Base-by-base conservation (phyloP, 1,140 invertebrate genomes). In the Aphidius ervi region DNA sequence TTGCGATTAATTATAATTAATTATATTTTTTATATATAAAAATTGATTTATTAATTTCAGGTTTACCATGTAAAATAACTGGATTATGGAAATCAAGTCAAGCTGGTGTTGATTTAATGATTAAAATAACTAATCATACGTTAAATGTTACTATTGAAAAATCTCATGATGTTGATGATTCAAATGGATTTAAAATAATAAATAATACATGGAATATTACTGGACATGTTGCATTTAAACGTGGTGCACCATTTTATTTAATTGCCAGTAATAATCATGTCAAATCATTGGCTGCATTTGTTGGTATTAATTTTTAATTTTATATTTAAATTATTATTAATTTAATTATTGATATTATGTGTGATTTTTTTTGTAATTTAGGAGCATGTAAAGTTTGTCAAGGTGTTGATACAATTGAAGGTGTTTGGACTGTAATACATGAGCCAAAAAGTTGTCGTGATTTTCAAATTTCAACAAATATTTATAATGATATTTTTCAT, bases 321-420 rank as follows among this genome's bases (percentile, higher is more conserved):
- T 20, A 9, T 43, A 37, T 41, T 56, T 56, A 61, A 50, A 56
- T n/a, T 55, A 48, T 48, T 56, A 5, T 9, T 37, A 46, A 56
- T 56, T 61, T 57, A 46, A 55, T 41, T 57, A 42, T 41, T 56
- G 45, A 54, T 58, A 62, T 45, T n/a, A 0, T 47, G 54, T 42
- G 3, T 16, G 16, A 16, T 16, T 16, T 16, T 16, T 16, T 16
- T 16, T 16, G 0, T 16, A n/a, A n/a, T 48, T 54, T 42, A 74
- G 72, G 73, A 62, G 55, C 70, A 9, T 74, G 73, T 57, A 67
- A 61, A 64, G 66, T 73, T 23, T 74, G 73, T 31, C 65, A 72
- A 56, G 71, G 73, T 53, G 58, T 70, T 45, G 71, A 74, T 46
- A 72, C 71, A 0, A 72, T 74, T 55, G 61, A 68, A 41, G 73